Evolutionary conservation across 2,888 invertebrate species (phyloP).

Genomic region (Phengaris alcon): DNA sequence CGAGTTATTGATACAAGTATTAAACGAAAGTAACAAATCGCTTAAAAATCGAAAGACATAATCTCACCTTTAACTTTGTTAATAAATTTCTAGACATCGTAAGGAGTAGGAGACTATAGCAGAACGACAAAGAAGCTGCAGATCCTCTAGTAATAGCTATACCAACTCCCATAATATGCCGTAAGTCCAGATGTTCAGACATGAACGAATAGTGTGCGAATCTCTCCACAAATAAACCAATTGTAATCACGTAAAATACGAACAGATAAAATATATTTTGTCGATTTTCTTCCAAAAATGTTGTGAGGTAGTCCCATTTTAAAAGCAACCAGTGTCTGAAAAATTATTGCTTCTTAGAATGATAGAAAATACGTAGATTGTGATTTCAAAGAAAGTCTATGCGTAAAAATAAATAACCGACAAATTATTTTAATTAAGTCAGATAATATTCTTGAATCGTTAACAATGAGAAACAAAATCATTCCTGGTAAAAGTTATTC

Average conservation of each 20-base stretch:
- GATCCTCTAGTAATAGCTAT: conserved; percentile 97
- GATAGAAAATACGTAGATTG: not conserved
- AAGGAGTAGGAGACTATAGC: conserved; percentile 92
- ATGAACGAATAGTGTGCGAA: conserved; percentile 98
- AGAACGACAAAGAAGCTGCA: conserved; percentile 95
- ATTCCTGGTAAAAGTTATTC: not conserved
- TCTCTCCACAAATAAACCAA: conserved; percentile 94
- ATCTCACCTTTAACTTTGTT: conserved; percentile 87
- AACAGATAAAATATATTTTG: conserved; percentile 97
- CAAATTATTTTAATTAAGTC: not conserved
- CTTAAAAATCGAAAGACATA: too few species aligned
- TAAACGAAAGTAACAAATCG: too few species aligned
- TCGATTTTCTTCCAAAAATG: conserved; percentile 96
- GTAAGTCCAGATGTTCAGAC: conserved; percentile 95
- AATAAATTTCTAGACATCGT: conserved; percentile 96
- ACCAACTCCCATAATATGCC: conserved; percentile 98
- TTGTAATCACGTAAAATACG: conserved; percentile 95
- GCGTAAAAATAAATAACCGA: too few species aligned
- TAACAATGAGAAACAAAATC: not conserved
- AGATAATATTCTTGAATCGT: not conserved
- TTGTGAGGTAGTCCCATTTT: conserved; percentile 92
- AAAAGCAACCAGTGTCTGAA: conserved; percentile 84
- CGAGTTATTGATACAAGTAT: too few species aligned
- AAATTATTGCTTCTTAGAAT: conserved; percentile 30
- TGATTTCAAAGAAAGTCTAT: not conserved